Evolutionary conservation across 2,113 vertebrate species (phyloP), one percentile per base, ranked within the genome.

Genomic region (Ptychochromis oligacanthus): DNA sequence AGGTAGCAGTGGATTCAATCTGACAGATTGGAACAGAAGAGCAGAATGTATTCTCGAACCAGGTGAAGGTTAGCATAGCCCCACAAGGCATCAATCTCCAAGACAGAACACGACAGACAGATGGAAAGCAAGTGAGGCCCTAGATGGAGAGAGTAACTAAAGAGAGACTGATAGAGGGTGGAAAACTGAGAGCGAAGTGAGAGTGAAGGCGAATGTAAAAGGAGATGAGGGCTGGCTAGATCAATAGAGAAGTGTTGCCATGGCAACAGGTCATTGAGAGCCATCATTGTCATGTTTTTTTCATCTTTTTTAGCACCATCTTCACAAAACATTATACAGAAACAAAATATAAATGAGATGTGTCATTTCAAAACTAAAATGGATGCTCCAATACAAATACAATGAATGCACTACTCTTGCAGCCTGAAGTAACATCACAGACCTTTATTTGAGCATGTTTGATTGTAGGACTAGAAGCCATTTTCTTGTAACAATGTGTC

Each of bases 181-280:
- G 61, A 3, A 76, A 89, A 83, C 81, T 89, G 86, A 77, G 89
- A 83, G 77, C 13, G 52, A 91, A 92, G 88, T 81, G 85, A 86
- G 82, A 87, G 86, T 88, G 88, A 93, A 90, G 79, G 85, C 75
- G 15, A 89, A 84, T 82, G 88, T 87, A 87, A 92, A 92, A 87
- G 81, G 80, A 89, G 87, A 92, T 84, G 88, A 87, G 90, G 86
- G 83, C 61, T 87, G 86, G 85, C 86, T 80, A 86, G 92, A 94
- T 95, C 93, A 94, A 94, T 94, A 93, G 87, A 90, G 88, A 91
- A 81, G 81, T 60, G 94, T 95, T 95, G 80, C 93, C 84, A 94
- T 95, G 92, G 92, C 93, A 94, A 95, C 94, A 87, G 82, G 91
- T 94, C 85, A 93, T 91, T 82, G 85, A 89, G 82, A 91, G 88